phyloP scores from a whole-genome alignment of 2,888 invertebrate species.

The Lydus trimaculatus region DNA sequence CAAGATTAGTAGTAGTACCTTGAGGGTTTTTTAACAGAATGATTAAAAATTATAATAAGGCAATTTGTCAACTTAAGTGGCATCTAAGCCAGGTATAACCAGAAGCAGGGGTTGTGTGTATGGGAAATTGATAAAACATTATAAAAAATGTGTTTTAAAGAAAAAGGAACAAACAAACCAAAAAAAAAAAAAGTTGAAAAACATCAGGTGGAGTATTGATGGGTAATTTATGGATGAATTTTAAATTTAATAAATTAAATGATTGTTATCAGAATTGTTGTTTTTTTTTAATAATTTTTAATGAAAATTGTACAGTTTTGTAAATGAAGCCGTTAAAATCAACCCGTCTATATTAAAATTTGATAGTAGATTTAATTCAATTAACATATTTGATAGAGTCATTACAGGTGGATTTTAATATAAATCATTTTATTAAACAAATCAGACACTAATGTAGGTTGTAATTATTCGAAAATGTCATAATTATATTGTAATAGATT shows the following conservation, averaged over 20 bases:
- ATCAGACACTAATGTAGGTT: conserved; percentile 20
- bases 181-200: conserved; percentile 4
- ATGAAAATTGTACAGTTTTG: conserved; percentile 18
- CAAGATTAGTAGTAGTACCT: conserved; percentile 38
- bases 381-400: conserved; percentile 30
- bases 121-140: conserved; percentile 28
- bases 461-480: conserved; percentile 29
- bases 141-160: conserved; percentile 17
- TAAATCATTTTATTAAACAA: conserved; percentile 32
- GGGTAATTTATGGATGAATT: conserved; percentile 23
- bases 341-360: conserved; percentile 30
- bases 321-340: conserved; percentile 31
- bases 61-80: conserved; percentile 58
- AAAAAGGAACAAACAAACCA: too few species aligned
- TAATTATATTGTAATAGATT: conserved; percentile 29
- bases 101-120: conserved; percentile 17
- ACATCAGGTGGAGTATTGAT: conserved; percentile 18
- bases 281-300: background rate
- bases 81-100: conserved; percentile 34
- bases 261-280: conserved; percentile 21
- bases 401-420: conserved; percentile 28
- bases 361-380: conserved; percentile 21
- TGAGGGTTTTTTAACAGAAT: conserved; percentile 40
- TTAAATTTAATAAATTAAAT: conserved; percentile 23
- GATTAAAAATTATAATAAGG: conserved; percentile 59